Percentiles rank a stretch among this genome's conserved stretches.
Conservation (phyloP, 2,113 vertebrate genomes). For the Balaeniceps rex region DNA sequence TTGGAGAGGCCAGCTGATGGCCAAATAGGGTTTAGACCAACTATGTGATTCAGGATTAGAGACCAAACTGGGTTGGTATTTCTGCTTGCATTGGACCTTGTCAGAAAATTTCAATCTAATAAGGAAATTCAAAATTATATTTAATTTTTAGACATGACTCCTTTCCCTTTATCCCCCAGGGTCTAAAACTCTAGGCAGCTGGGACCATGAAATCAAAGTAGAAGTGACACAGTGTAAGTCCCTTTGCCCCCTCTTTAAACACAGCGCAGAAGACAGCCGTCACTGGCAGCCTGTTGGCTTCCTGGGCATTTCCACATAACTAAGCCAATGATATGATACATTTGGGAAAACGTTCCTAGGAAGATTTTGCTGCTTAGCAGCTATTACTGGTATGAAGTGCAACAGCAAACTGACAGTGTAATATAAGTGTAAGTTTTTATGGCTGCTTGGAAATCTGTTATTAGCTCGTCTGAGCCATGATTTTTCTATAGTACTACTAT, state of each 20-base stretch:
- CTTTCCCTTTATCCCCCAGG: not conserved
- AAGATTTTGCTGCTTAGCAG: not conserved
- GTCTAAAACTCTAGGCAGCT: not conserved
- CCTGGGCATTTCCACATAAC: not conserved
- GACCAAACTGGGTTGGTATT: not conserved
- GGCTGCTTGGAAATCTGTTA: not conserved
- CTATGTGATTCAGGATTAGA: not conserved
- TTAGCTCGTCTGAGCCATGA: not conserved
- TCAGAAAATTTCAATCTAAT: not conserved
- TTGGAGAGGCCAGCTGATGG: not conserved
- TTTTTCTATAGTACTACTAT: not conserved
- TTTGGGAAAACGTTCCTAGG: not conserved
- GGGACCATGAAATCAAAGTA: not conserved
- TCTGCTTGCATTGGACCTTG: not conserved
- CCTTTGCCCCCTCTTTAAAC: not conserved
- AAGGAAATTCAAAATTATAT: not conserved
- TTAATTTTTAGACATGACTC: not conserved
- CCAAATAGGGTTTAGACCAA: not conserved
- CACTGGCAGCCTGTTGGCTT: not conserved
- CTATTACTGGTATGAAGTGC: not conserved
- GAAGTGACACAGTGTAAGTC: not conserved
- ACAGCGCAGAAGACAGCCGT: too few relatives aligned
- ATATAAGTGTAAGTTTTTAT: constrained; percentile 4
- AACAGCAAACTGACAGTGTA: not conserved
- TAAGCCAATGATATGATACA: not conserved